These are phyloP conservation scores for Lycaon pictus DNA, from an alignment of 2,113 vertebrate species.

Conservation along the genomic window DNA sequence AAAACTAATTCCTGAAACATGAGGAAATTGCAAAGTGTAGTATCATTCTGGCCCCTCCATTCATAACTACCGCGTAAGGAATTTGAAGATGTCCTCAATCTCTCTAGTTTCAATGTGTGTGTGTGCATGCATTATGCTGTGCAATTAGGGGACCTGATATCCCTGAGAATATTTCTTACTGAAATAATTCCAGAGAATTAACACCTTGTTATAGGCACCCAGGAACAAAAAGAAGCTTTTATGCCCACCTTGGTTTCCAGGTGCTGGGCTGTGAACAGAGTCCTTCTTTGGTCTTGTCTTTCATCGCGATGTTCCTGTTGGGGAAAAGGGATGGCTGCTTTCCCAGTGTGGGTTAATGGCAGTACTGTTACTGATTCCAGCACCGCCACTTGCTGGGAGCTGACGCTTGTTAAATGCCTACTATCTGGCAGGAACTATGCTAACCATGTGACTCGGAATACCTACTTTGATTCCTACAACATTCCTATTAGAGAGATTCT, in stretches of 20 bases:
- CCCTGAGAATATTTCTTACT: not conserved
- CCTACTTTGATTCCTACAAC: not conserved
- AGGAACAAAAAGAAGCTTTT: not conserved
- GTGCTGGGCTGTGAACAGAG: not conserved
- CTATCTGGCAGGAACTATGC: not conserved
- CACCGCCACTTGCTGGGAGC: not conserved
- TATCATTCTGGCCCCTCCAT: not conserved
- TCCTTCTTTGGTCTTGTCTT: not conserved
- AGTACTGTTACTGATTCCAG: no score
- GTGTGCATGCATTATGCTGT: not conserved
- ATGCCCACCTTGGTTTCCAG: not conserved
- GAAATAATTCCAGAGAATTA: not conserved
- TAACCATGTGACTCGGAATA: not conserved
- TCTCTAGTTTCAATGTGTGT: not conserved
- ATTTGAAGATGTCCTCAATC: not conserved
- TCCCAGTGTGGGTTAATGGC: no score
- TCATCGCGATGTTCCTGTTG: rapidly evolving
- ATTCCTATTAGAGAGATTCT: not conserved
- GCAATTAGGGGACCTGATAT: not conserved
- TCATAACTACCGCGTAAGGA: not conserved
- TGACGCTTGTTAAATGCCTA: not conserved
- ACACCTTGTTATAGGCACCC: not conserved
- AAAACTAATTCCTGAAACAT: not conserved
- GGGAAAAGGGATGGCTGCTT: not conserved
- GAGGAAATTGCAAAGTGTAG: not conserved